Percentiles rank a stretch among this genome's conserved stretches.
Conservation (phyloP, 2,113 vertebrate species). For the Caretta caretta region DNA sequence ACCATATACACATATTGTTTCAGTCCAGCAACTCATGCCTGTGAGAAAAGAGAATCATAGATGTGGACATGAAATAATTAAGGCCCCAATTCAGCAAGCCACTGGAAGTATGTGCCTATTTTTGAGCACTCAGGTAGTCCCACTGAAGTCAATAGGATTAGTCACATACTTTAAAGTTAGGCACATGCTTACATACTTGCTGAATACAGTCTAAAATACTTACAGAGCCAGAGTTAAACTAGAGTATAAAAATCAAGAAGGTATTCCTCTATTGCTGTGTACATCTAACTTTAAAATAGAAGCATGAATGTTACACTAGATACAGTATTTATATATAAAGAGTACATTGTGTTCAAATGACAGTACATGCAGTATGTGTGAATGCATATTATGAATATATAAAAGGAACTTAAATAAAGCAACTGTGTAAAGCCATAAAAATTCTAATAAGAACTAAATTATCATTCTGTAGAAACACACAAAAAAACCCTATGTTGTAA, state of each 20-base stretch:
- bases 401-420: neutral
- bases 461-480: neutral
- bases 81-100: neutral
- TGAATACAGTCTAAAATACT: neutral
- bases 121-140: neutral
- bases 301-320: neutral
- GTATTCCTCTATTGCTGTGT: neutral
- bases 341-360: neutral
- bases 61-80: neutral
- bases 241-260: neutral
- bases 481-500: neutral
- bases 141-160: neutral
- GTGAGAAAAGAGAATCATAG: neutral
- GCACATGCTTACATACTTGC: accelerated
- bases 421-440: neutral
- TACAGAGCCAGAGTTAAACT: conserved; percentile 20
- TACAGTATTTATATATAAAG: neutral
- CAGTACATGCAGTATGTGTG: neutral
- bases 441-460: neutral
- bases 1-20: conserved; percentile 34
- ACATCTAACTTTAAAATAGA: neutral
- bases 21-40: neutral
- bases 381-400: neutral
- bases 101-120: neutral
- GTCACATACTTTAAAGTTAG: neutral